Conservation (phyloP, 2,113 vertebrate genomes). For the Rhadina sibilatrix region DNA sequence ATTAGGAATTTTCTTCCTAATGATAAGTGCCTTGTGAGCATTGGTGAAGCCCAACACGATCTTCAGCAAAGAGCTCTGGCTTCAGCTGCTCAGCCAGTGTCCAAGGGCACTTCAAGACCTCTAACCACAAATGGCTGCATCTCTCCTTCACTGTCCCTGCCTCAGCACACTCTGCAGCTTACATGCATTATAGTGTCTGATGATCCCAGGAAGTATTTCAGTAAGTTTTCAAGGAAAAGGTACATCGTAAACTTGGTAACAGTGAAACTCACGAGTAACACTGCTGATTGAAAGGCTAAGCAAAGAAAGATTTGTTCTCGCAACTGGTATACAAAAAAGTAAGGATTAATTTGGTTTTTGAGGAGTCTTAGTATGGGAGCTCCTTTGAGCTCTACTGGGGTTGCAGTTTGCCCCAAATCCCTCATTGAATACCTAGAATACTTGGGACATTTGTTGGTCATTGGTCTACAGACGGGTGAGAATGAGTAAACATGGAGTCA, state of each 20-base stretch:
- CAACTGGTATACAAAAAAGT: not conserved
- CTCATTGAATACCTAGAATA: conserved; percentile 6
- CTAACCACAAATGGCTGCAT: not conserved
- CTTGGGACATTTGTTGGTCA: not conserved
- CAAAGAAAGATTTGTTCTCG: not conserved
- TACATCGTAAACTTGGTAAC: not conserved
- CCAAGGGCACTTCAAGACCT: not conserved
- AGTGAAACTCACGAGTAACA: not conserved
- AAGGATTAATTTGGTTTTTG: not conserved
- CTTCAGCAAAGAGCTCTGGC: not conserved
- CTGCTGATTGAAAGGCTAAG: not conserved
- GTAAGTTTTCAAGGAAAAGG: not conserved
- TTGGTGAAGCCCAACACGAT: not conserved
- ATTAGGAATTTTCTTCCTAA: not conserved
- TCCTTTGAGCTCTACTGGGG: not conserved
- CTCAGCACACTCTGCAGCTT: not conserved
- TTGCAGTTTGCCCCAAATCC: not conserved
- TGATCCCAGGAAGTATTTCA: not conserved
- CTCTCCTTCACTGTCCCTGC: not conserved
- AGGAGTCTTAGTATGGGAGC: not conserved
- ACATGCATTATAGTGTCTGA: not conserved
- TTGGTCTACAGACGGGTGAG: not conserved
- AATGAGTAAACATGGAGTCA: conserved; percentile 46
- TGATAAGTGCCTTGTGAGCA: not conserved
- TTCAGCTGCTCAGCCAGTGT: not conserved